Percentiles rank a stretch among this genome's conserved stretches.
phyloP scores from a whole-genome alignment of 2,888 invertebrate species.

The Drosophila nr. fundita region DNA sequence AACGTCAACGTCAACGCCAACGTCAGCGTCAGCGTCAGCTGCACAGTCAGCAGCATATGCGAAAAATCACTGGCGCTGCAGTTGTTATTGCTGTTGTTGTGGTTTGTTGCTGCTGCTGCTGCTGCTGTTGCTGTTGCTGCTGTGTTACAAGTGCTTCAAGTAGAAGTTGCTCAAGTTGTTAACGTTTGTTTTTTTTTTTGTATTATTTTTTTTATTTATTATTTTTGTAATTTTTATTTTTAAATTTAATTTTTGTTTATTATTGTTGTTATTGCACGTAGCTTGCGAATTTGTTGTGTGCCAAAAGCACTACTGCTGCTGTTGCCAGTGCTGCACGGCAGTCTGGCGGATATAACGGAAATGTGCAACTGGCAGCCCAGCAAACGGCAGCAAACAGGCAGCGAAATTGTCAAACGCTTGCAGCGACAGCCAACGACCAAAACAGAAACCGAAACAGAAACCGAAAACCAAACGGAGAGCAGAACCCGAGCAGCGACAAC shows the following conservation, averaged over 20 bases:
- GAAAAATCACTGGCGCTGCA: conserved; percentile 58
- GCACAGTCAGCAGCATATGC: conserved; percentile 55
- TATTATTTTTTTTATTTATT: neutral
- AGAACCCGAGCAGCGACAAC: conserved; percentile 49
- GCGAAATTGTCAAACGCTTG: conserved; percentile 71
- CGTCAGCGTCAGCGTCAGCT: conserved; percentile 51
- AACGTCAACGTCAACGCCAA: conserved; percentile 51
- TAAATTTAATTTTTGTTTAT: neutral
- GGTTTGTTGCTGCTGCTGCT: conserved; percentile 11
- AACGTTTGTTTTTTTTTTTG: conserved; percentile 1
- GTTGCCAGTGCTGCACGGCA: conserved; percentile 58
- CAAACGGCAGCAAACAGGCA: conserved; percentile 56
- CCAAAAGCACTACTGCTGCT: conserved; percentile 24
- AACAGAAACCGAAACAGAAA: conserved; percentile 33
- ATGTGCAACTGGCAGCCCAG: conserved; percentile 74
- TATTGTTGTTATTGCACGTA: conserved; percentile 45
- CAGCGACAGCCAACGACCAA: conserved; percentile 49
- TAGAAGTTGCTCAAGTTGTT: conserved; percentile 34
- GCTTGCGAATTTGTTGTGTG: conserved; percentile 23
- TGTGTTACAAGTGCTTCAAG: conserved; percentile 44
- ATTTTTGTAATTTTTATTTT: neutral
- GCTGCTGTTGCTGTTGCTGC: conserved; percentile 5
- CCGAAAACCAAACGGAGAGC: conserved; percentile 40
- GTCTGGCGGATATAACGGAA: conserved; percentile 77
- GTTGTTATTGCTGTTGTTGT: conserved; percentile 21